Conservation (phyloP, 2,888 invertebrate species). For the Oligia fasciuncula region DNA sequence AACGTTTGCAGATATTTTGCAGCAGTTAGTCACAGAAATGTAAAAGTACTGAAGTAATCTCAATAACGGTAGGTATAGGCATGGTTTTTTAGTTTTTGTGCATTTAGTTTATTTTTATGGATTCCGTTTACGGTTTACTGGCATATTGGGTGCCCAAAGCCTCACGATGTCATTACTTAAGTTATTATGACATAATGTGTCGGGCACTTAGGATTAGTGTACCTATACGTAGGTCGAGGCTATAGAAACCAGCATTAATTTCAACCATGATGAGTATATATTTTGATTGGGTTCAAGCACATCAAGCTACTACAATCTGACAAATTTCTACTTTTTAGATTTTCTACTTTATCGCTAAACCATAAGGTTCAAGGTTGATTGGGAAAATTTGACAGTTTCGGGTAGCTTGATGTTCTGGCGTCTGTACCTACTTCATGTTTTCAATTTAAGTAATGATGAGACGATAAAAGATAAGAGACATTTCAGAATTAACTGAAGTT, state of each 20-base stretch:
- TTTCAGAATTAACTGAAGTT: too few species aligned
- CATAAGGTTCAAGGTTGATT: too few species aligned
- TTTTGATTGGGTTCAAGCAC: background rate
- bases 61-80: too few species aligned
- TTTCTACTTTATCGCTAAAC: too few species aligned
- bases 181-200: background rate
- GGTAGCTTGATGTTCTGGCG: too few species aligned
- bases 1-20: constrained; percentile 27
- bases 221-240: background rate
- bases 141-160: background rate
- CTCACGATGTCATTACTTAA: background rate
- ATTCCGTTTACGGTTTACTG: background rate
- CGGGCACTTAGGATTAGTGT: background rate
- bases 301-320: too few species aligned
- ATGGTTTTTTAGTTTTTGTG: background rate
- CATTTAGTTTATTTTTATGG: background rate
- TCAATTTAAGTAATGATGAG: too few species aligned
- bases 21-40: constrained; percentile 1
- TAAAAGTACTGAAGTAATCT: background rate
- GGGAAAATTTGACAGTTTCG: too few species aligned
- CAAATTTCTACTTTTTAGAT: too few species aligned
- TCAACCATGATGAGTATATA: background rate
- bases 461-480: too few species aligned
- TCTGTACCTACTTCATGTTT: too few species aligned
- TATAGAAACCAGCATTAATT: background rate